phyloP scores from a whole-genome alignment of 1,140 invertebrate genomes.

The Drosophila lini region DNA sequence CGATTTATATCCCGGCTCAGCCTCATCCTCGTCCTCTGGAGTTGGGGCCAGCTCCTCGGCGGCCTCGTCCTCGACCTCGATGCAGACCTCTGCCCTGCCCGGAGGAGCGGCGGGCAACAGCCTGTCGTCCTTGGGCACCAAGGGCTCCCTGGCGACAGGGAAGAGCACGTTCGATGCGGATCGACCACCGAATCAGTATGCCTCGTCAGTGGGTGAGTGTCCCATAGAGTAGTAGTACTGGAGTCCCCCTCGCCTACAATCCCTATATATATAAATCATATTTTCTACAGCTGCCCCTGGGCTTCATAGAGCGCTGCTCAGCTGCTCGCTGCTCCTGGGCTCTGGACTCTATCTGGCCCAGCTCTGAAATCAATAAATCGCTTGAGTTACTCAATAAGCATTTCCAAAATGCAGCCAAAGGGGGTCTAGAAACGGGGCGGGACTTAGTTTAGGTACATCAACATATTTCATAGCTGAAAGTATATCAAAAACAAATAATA shows the following conservation, averaged over 20 bases:
- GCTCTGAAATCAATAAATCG: conserved; percentile 74
- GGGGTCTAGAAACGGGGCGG: conserved; percentile 47
- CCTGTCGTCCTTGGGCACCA: conserved; percentile 69
- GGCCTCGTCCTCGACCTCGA: conserved; percentile 72
- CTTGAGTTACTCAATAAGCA: conserved; percentile 57
- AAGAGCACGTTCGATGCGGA: conserved; percentile 84
- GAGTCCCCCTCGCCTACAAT: background rate
- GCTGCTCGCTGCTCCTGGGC: conserved; percentile 36
- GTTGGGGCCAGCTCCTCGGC: conserved; percentile 49
- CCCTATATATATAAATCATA: conserved; percentile 15
- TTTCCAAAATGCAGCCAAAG: conserved; percentile 81
- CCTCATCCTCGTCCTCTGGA: conserved; percentile 56
- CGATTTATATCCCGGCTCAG: conserved; percentile 70
- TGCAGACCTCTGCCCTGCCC: conserved; percentile 67
- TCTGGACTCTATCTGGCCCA: conserved; percentile 42
- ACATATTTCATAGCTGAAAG: conserved; percentile 61
- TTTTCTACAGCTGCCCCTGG: conserved; percentile 37
- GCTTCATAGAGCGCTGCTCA: conserved; percentile 27
- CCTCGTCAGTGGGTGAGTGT: conserved; percentile 66
- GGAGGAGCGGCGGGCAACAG: conserved; percentile 63
- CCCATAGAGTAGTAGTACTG: background rate
- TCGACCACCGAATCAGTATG: conserved; percentile 82
- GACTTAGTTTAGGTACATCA: conserved; percentile 56
- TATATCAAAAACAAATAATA: conserved; percentile 45
- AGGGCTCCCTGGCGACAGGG: conserved; percentile 82